A percentile compares a stretch with the other conserved stretches of the same genome.
These are phyloP conservation scores for Archilochus colubris DNA, from an alignment of 2,113 vertebrate species.

Conservation along the genomic window DNA sequence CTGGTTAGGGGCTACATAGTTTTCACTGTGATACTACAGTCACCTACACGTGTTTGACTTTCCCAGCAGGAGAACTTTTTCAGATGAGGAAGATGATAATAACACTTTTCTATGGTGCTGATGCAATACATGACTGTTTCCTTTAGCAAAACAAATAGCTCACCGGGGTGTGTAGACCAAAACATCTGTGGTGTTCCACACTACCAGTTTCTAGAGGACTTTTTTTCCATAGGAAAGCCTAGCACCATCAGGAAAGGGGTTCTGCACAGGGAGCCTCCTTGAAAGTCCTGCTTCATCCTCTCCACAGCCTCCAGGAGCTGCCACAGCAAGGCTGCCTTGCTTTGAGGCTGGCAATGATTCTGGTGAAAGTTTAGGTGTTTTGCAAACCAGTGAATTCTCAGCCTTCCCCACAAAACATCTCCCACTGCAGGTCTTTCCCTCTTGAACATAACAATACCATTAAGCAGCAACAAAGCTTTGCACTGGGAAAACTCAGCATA, in stretches of 20 bases:
- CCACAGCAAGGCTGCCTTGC: background rate
- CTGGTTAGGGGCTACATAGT: background rate
- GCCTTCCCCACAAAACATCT: background rate
- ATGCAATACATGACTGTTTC: background rate
- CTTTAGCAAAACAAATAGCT: conserved; percentile 29
- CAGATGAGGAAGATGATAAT: background rate
- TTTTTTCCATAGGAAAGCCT: background rate
- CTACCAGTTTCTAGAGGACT: background rate
- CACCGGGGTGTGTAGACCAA: background rate
- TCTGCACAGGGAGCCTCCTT: background rate
- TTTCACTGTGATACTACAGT: background rate
- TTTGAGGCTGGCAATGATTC: background rate
- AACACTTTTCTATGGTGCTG: background rate
- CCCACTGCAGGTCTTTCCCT: background rate
- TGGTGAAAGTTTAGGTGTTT: background rate
- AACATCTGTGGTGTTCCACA: background rate
- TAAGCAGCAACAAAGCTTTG: background rate
- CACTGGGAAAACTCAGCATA: fast-evolving
- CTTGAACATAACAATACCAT: background rate
- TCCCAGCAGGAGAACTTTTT: background rate
- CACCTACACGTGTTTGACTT: background rate
- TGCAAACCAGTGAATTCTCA: background rate
- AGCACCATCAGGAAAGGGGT: background rate
- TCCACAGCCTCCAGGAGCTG: background rate
- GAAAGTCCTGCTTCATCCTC: background rate